Conservation (phyloP, 2,797 vertebrate species). For the Galaxias olidus region DNA sequence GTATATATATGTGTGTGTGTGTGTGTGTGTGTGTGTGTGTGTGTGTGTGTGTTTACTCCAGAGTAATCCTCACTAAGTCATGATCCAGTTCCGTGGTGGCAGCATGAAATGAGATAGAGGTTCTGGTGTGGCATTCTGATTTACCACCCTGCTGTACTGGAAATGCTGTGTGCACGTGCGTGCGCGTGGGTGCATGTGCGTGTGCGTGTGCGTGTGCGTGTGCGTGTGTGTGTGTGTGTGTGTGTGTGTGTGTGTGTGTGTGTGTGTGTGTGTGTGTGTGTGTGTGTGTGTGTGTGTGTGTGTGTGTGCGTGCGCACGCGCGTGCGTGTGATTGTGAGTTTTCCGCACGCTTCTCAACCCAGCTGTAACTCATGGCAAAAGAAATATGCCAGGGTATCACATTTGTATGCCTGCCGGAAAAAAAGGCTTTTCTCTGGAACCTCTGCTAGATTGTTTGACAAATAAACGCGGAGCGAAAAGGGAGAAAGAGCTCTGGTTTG, state of each 20-base stretch:
- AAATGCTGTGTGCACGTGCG: conserved; percentile 33
- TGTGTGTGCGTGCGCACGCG: conserved; percentile 19
- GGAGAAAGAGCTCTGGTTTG: conserved; percentile 51
- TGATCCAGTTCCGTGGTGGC: conserved; percentile 28
- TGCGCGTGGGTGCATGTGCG: too few relatives aligned
- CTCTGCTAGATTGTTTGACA: conserved; percentile 52
- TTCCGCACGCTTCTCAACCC: conserved; percentile 30
- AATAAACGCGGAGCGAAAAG: conserved; percentile 38
- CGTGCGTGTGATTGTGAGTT: conserved; percentile 37
- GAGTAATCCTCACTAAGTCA: conserved; percentile 51
- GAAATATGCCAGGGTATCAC: conserved; percentile 53
- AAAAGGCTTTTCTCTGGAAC: conserved; percentile 51
- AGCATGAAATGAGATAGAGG: conserved; percentile 60
- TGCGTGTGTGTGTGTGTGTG: conserved; percentile 5
- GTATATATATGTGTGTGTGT: not conserved
- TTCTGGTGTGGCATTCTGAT: conserved; percentile 49
- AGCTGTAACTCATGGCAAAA: conserved; percentile 49
- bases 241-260: not conserved
- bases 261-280: not conserved
- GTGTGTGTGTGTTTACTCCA: conserved; percentile 10
- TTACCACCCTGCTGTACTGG: conserved; percentile 31
- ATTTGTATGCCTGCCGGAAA: conserved; percentile 57
- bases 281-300: conserved; percentile 1
- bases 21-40: not conserved
- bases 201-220: not conserved